Evolutionary conservation across 2,797 vertebrate genomes (phyloP).

Genomic region (Clarias platycephalus): DNA sequence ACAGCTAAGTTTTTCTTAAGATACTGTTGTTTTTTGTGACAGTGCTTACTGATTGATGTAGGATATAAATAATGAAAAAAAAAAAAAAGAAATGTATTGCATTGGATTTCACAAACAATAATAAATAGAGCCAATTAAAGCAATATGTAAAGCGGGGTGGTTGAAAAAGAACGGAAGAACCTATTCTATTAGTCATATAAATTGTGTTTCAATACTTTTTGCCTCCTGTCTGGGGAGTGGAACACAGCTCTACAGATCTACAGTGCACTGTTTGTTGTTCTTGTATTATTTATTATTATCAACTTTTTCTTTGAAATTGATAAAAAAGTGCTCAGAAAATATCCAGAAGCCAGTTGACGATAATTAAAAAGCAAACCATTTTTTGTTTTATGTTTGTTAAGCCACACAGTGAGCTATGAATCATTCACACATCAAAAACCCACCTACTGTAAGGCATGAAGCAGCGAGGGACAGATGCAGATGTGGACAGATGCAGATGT

Average conservation of each 20-base stretch:
- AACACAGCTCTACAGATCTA: neutral
- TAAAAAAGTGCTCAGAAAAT: neutral
- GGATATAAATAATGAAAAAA: neutral
- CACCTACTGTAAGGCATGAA: too few species aligned
- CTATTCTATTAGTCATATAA: neutral
- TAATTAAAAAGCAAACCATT: neutral
- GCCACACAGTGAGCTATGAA: too few species aligned
- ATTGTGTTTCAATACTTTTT: neutral
- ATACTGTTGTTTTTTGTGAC: neutral
- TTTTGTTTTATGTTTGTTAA: too few species aligned
- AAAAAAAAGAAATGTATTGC: neutral
- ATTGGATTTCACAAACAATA: neutral
- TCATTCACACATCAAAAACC: too few species aligned
- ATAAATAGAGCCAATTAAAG: neutral
- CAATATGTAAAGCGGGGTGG: neutral
- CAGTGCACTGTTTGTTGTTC: neutral
- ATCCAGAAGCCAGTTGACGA: neutral
- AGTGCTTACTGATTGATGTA: neutral
- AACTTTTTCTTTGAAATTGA: neutral
- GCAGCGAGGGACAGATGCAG: too few species aligned
- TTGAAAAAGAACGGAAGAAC: neutral
- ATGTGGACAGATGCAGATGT: too few species aligned
- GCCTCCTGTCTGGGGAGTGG: neutral
- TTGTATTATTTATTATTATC: neutral
- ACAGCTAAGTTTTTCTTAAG: neutral